These are phyloP conservation scores for Pseudorectes ferrugineus DNA, from an alignment of 2,113 vertebrate species.

Conservation along the genomic window DNA sequence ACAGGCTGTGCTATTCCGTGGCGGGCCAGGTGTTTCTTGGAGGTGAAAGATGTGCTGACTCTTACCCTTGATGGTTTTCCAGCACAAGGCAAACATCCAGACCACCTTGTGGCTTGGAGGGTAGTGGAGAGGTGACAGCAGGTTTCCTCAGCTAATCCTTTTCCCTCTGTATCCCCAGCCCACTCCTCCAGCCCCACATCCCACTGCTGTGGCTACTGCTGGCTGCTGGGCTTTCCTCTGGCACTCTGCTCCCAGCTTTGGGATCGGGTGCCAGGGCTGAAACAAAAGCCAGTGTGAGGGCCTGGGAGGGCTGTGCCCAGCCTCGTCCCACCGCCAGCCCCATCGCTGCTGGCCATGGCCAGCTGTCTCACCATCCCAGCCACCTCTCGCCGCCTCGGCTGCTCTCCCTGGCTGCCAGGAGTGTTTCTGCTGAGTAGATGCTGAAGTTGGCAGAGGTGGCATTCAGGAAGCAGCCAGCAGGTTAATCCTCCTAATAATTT, in stretches of 20 bases:
- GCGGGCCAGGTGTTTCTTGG: neutral
- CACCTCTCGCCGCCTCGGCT: rapidly evolving
- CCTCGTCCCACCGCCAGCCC: neutral
- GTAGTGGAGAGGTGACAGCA: neutral
- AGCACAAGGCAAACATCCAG: neutral
- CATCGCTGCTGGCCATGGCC: neutral
- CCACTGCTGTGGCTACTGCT: neutral
- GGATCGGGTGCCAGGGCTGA: neutral
- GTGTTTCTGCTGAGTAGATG: neutral
- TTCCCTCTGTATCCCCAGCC: neutral
- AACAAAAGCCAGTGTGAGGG: neutral
- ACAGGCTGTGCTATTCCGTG: neutral
- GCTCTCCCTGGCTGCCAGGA: neutral
- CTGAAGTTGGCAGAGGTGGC: neutral
- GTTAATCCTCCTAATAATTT: slow-evolving; percentile 4
- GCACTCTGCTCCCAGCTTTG: neutral
- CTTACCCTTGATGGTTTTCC: neutral
- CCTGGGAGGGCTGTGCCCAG: neutral
- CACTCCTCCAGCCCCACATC: neutral
- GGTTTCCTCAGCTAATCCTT: neutral
- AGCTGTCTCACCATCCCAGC: neutral
- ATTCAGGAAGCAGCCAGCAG: neutral
- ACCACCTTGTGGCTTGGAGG: neutral
- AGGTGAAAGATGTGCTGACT: neutral
- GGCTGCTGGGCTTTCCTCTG: neutral